A percentile compares a stretch with the other conserved stretches of the same genome.
Evolutionary conservation across 2,888 invertebrate genomes (phyloP).

Genomic region (Pogonocherus hispidulus): DNA sequence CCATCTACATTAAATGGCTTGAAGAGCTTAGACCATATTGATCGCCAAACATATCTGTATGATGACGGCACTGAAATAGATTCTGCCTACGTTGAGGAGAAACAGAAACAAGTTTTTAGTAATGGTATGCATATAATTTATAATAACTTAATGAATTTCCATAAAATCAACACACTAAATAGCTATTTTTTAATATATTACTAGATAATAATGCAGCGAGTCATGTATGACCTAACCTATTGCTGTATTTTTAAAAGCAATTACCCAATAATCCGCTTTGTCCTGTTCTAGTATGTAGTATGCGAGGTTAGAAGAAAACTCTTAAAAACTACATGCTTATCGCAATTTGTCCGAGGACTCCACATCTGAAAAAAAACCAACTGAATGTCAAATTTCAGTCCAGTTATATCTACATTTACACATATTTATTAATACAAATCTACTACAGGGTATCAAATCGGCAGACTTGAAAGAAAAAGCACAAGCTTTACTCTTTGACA

Average conservation of each 20-base stretch:
- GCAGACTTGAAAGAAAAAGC: too few species aligned
- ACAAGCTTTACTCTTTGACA: too few species aligned
- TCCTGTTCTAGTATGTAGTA: neutral
- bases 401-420: neutral
- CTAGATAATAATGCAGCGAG: neutral
- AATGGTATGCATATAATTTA: conserved; percentile 7
- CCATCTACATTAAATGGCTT: conserved; percentile 24
- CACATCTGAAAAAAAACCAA: neutral
- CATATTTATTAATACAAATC: too few species aligned
- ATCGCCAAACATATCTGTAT: conserved; percentile 51
- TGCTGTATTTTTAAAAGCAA: neutral
- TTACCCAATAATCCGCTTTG: neutral
- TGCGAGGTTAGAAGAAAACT: neutral
- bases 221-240: too few species aligned
- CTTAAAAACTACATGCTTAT: neutral
- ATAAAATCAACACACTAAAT: too few species aligned
- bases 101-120: conserved; percentile 16
- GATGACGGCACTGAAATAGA: conserved; percentile 53
- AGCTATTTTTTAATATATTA: too few species aligned
- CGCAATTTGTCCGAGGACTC: conserved; percentile 2
- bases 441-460: too few species aligned
- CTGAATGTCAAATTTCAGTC: neutral
- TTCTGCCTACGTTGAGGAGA: conserved; percentile 40
- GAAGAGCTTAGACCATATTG: conserved; percentile 37
- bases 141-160: too few species aligned